These are phyloP conservation scores for Acronicta leporina DNA, from an alignment of 2,888 invertebrate genomes.

Conservation along the genomic window DNA sequence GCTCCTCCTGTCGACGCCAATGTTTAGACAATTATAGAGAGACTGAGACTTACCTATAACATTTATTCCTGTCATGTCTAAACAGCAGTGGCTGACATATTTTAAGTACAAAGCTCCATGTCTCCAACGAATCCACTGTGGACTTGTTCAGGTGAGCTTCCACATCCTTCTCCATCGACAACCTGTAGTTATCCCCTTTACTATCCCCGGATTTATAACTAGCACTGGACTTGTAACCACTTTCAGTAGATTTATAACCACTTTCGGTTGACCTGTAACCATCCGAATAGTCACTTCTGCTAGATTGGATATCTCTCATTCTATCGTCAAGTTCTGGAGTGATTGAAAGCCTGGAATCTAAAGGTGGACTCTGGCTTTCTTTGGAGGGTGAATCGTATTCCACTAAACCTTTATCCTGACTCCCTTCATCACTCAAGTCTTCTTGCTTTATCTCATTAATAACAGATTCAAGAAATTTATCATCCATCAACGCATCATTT, in stretches of 20 bases:
- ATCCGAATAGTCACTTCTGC: slow-evolving; percentile 55
- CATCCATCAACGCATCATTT: slow-evolving; percentile 75
- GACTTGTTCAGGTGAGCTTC: slow-evolving; percentile 70
- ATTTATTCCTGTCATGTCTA: slow-evolving; percentile 82
- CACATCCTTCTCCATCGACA: slow-evolving; percentile 72
- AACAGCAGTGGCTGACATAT: slow-evolving; percentile 84
- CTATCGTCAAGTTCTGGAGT: slow-evolving; percentile 79
- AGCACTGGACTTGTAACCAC: slow-evolving; percentile 49
- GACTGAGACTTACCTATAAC: slow-evolving; percentile 75
- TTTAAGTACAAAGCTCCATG: slow-evolving; percentile 84
- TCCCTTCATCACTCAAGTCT: slow-evolving; percentile 73
- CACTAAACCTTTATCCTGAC: slow-evolving; percentile 79
- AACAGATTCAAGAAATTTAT: slow-evolving; percentile 82
- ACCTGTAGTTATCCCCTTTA: slow-evolving; percentile 59
- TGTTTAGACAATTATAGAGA: background rate
- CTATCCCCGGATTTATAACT: slow-evolving; percentile 47
- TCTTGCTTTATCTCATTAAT: slow-evolving; percentile 85
- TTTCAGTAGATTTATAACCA: slow-evolving; percentile 60
- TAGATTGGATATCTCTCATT: slow-evolving; percentile 59
- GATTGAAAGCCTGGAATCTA: slow-evolving; percentile 62
- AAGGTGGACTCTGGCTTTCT: slow-evolving; percentile 58
- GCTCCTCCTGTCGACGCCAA: too few species aligned
- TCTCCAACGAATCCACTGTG: slow-evolving; percentile 79
- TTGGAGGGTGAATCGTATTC: slow-evolving; percentile 83
- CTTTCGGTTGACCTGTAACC: slow-evolving; percentile 58